Evolutionary conservation across 2,797 vertebrate species (phyloP).

Genomic region (Parauchenoglanis ngamensis): DNA sequence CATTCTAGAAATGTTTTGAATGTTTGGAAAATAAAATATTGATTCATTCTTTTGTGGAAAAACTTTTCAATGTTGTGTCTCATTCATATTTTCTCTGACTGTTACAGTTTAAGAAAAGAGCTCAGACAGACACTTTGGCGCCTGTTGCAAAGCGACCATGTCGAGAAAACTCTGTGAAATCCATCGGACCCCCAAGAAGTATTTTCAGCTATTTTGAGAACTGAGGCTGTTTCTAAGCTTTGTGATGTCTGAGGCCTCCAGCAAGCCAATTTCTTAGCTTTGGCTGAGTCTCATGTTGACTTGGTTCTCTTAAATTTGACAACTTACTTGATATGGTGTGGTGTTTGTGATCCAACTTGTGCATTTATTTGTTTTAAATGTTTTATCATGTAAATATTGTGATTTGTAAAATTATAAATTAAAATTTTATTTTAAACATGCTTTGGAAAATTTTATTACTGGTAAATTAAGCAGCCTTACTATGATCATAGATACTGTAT

Average conservation of each 20-base stretch:
- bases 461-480: neutral
- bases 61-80: neutral
- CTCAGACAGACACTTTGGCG: conserved; percentile 35
- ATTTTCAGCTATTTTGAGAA: conserved; percentile 77
- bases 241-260: neutral
- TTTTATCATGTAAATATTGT: conserved; percentile 76
- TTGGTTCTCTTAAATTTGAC: neutral
- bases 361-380: conserved; percentile 35
- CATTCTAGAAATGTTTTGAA: neutral
- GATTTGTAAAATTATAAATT: conserved; percentile 75
- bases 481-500: neutral
- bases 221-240: conserved; percentile 56
- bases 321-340: no score
- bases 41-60: neutral
- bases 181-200: conserved; percentile 66
- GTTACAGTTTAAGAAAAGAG: conserved; percentile 73
- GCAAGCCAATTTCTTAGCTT: neutral
- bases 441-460: neutral
- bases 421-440: conserved; percentile 73
- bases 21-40: no score
- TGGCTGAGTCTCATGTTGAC: neutral
- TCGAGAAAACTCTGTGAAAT: conserved; percentile 53
- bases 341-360: neutral
- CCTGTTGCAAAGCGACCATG: conserved; percentile 73
- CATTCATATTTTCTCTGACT: conserved; percentile 1